These are phyloP conservation scores for Syngnathus typhle DNA, from an alignment of 2,113 vertebrate species.

Conservation along the genomic window DNA sequence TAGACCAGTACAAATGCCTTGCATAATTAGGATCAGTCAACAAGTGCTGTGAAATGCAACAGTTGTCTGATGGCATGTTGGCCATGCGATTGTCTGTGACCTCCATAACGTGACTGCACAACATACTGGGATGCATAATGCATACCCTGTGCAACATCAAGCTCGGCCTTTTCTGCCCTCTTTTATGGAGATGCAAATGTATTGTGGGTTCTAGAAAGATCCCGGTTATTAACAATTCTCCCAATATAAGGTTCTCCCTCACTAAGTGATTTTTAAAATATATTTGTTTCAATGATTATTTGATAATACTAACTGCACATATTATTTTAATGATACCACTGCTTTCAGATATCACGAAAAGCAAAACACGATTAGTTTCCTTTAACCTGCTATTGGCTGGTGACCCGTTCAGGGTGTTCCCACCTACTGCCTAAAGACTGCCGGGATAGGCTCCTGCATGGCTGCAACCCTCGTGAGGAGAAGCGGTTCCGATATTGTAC, in stretches of 20 bases:
- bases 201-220: background rate
- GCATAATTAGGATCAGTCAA: conserved; percentile 2
- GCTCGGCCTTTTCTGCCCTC: background rate
- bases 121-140: background rate
- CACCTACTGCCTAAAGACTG: too few species aligned
- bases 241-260: background rate
- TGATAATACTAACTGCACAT: too few species aligned
- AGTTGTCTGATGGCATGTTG: conserved; percentile 18
- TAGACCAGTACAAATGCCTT: background rate
- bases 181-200: background rate
- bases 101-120: background rate
- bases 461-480: too few species aligned
- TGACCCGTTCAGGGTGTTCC: too few species aligned
- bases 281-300: too few species aligned
- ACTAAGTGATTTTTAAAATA: too few species aligned
- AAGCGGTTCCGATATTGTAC: background rate
- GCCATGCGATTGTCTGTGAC: conserved; percentile 17
- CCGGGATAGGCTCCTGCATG: too few species aligned
- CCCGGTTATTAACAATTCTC: background rate
- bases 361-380: too few species aligned
- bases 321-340: too few species aligned
- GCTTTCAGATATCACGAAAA: too few species aligned
- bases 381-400: too few species aligned
- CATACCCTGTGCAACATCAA: background rate
- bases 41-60: conserved; percentile 23